A percentile compares a stretch with the other conserved stretches of the same genome.
These are phyloP conservation scores for Drosophila maculinotata DNA, from an alignment of 2,888 invertebrate species.

Conservation along the genomic window DNA sequence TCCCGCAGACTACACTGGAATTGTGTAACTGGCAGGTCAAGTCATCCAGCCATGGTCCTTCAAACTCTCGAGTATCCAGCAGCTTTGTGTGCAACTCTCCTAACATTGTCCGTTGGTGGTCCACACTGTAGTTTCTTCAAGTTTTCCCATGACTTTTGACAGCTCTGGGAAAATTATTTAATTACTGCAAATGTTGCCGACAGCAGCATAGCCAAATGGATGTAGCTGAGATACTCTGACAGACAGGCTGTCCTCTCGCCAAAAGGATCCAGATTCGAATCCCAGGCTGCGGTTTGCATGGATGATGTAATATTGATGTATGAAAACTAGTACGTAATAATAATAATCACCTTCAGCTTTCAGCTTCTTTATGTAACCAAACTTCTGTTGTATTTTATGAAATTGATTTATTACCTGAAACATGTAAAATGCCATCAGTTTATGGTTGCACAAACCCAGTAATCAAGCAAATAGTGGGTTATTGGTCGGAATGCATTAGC, in stretches of 20 bases:
- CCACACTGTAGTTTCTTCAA: neutral
- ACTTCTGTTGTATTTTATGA: neutral
- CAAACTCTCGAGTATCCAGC: conserved; percentile 11
- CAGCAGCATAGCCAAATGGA: conserved; percentile 3
- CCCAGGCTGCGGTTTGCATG: too few relatives aligned
- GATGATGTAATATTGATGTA: neutral
- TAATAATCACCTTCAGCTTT: too few relatives aligned
- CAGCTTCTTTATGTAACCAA: too few relatives aligned
- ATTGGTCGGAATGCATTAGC: conserved; percentile 9
- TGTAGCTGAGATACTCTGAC: neutral
- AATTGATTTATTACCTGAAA: neutral
- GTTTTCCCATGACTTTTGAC: conserved; percentile 3
- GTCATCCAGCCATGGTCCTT: conserved; percentile 51
- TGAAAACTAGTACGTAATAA: too few relatives aligned
- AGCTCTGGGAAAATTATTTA: conserved; percentile 9
- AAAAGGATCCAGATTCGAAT: neutral
- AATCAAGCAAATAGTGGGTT: conserved; percentile 1
- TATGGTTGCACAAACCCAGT: conserved; percentile 3
- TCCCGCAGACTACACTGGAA: conserved; percentile 5
- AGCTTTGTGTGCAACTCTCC: neutral
- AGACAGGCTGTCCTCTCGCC: neutral
- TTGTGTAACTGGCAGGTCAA: conserved; percentile 54
- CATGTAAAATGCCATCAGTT: neutral
- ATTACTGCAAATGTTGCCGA: conserved; percentile 1
- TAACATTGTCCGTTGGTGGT: conserved; percentile 9